Evolutionary conservation across 2,888 invertebrate species (phyloP), one percentile per base, ranked within the genome.

Genomic region (Folsomia candida): DNA sequence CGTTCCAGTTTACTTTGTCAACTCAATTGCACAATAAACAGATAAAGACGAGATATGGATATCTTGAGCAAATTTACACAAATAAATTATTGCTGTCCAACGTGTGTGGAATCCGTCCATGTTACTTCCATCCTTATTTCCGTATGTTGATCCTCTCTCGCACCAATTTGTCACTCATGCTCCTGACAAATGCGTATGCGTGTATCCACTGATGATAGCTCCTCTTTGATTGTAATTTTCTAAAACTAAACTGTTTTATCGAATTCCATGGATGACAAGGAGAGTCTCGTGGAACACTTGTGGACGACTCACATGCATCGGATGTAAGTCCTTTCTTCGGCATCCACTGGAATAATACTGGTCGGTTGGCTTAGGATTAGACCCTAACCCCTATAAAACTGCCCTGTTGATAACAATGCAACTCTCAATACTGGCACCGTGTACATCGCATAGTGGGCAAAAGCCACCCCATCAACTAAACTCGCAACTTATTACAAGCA

Each of bases 321-420:
- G 54, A 54, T 14, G 54, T 64, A 64, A 28, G 63, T 28, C 37
- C 37, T 29, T 28, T 25, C 51, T 64, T 51, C 51, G 37, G 47
- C 29, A 25, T 65, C 65, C 27, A 65, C 65, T 65, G 65, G 65
- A 65, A 65, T 54, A 65, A 51, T 65, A 54, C 54, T 54, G 27
- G 65, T 65, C 64, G 22, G 64, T 64, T 64, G 22, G 62, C 47
- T 29, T 28, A 28, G 62, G 62, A 62, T 62, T 62, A 62, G 62
- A 4, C 6, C 28, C 28, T 51, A 64, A 51, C 63, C 63, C 63
- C 63, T 64, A 51, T 37, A 37, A 28, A 62, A 62, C 62, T 62
- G 27, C 64, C 64, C 64, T 57, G 27, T 37, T 20, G 57, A 65
- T 65, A 65, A 65, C 65, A 65, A 65, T 65, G 27, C 4, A 37